Evolutionary conservation across 2,113 vertebrate species (phyloP).

Genomic region (Antechinus flavipes): DNA sequence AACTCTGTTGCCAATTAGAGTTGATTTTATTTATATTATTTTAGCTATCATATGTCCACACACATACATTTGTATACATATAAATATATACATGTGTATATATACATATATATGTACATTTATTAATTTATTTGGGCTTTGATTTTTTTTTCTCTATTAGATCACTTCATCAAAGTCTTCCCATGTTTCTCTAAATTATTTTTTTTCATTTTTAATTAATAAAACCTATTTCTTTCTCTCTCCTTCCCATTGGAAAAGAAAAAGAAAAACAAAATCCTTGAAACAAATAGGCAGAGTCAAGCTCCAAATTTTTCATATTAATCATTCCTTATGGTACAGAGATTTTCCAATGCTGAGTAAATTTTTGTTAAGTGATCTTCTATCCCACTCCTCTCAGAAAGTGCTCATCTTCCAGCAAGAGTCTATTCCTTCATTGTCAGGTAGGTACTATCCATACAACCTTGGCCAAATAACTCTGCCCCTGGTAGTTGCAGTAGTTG

Average conservation of each 20-base stretch:
- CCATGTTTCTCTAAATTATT: neutral
- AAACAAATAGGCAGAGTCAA: neutral
- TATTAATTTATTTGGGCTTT: neutral
- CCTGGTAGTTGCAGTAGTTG: too few species aligned
- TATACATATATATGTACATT: neutral
- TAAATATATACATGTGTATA: neutral
- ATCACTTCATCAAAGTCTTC: neutral
- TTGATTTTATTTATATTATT: neutral
- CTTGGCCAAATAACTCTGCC: neutral
- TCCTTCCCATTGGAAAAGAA: neutral
- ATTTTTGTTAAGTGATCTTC: neutral
- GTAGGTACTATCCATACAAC: neutral
- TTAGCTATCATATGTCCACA: neutral
- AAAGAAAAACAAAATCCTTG: neutral
- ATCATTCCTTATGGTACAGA: neutral
- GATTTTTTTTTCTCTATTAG: neutral
- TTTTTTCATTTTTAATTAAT: neutral
- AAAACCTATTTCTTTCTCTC: neutral
- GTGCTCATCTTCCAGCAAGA: neutral
- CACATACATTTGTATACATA: neutral
- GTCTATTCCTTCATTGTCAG: neutral
- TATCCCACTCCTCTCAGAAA: neutral
- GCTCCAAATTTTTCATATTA: neutral
- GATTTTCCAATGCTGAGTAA: neutral
- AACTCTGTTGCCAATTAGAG: neutral